Percentiles rank a stretch among this genome's conserved stretches.
These are phyloP conservation scores for Eucriotettix oculatus DNA, from an alignment of 2,888 invertebrate species.

Conservation along the genomic window DNA sequence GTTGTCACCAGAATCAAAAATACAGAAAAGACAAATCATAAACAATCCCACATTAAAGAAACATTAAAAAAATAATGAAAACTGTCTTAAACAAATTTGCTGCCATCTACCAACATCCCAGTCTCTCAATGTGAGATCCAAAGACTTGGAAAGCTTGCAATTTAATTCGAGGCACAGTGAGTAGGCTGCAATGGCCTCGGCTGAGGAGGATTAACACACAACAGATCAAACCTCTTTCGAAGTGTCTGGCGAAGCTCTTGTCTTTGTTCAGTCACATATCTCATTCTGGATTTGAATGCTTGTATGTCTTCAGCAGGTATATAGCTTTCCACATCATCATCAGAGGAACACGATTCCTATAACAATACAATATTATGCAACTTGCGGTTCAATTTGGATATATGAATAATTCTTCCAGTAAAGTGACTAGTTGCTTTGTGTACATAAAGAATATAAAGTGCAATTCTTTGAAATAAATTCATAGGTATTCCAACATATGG, in stretches of 20 bases:
- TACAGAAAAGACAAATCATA: constrained; percentile 1
- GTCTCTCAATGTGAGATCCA: background rate
- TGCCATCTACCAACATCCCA: background rate
- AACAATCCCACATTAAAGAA: constrained; percentile 4
- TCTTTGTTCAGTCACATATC: constrained; percentile 62
- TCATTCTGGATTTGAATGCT: constrained; percentile 66
- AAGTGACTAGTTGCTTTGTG: too few species aligned
- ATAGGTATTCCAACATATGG: too few species aligned
- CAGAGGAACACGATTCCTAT: constrained; percentile 62
- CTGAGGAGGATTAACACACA: constrained; percentile 32
- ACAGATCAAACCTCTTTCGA: constrained; percentile 64
- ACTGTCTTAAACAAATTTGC: background rate
- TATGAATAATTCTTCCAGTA: too few species aligned
- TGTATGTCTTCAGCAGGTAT: constrained; percentile 80
- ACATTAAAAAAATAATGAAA: background rate
- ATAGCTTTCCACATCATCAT: constrained; percentile 48
- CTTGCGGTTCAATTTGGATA: too few species aligned
- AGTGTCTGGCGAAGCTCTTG: constrained; percentile 66
- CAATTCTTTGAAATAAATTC: too few species aligned
- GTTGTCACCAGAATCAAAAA: background rate
- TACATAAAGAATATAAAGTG: too few species aligned
- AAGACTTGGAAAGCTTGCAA: background rate
- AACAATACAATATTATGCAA: constrained; percentile 12
- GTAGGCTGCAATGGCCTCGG: constrained; percentile 1
- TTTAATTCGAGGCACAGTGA: constrained; percentile 10